These are phyloP conservation scores for Pristionchus exspectatus DNA, from an alignment of 2,888 invertebrate species.

Conservation along the genomic window DNA sequence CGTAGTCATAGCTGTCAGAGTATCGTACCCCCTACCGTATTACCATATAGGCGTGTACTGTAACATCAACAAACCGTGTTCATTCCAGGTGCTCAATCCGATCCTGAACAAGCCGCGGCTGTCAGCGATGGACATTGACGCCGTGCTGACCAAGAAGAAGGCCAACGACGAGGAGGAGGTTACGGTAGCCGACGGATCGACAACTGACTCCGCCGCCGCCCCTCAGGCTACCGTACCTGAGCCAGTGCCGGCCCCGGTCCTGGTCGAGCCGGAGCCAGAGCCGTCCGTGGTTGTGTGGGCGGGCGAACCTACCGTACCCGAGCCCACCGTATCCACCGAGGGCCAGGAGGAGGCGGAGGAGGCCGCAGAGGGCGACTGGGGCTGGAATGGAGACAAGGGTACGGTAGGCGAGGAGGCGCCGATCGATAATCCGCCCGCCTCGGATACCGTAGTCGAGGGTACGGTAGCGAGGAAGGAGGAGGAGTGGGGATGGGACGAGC, in stretches of 20 bases:
- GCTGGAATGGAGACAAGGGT: slow-evolving; percentile 36
- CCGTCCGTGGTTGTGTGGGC: background rate
- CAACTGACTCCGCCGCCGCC: background rate
- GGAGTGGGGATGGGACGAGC: slow-evolving; percentile 53
- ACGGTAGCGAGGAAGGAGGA: slow-evolving; percentile 15
- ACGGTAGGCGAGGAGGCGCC: background rate
- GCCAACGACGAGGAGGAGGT: background rate
- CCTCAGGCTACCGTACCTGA: background rate
- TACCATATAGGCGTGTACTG: background rate
- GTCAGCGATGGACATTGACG: slow-evolving; percentile 64
- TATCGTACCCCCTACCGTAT: background rate
- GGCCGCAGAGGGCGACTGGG: slow-evolving; percentile 32
- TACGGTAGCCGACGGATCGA: slow-evolving; percentile 40
- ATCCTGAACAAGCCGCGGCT: slow-evolving; percentile 62
- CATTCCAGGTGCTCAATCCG: slow-evolving; percentile 56
- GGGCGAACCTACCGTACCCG: background rate
- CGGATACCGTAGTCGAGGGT: slow-evolving; percentile 16
- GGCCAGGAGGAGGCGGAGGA: slow-evolving; percentile 17
- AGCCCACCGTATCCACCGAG: too few relatives aligned
- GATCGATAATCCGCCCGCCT: background rate
- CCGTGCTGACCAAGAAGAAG: slow-evolving; percentile 54
- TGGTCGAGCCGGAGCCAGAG: background rate
- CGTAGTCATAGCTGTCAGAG: background rate
- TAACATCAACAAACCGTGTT: background rate
- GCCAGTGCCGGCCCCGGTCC: background rate